These are phyloP conservation scores for Cenopis cana DNA, from an alignment of 2,888 invertebrate species.

Conservation along the genomic window DNA sequence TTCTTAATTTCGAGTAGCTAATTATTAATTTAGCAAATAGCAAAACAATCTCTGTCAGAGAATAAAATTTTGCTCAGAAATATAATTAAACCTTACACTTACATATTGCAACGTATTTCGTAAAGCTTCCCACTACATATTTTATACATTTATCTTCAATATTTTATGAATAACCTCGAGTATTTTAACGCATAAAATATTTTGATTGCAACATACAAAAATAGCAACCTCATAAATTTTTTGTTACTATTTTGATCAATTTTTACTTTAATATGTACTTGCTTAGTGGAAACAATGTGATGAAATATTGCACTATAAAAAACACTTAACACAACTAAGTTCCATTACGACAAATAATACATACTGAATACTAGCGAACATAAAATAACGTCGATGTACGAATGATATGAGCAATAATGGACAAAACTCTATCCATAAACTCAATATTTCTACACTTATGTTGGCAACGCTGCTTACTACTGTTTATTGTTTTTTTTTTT, in stretches of 20 bases:
- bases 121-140: conserved; percentile 38
- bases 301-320: conserved; percentile 52
- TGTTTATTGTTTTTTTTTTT: not conserved
- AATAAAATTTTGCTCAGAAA: conserved; percentile 23
- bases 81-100: conserved; percentile 31
- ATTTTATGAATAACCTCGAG: conserved; percentile 47
- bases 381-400: conserved; percentile 74
- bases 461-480: conserved; percentile 6
- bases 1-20: conserved; percentile 41
- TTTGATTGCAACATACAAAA: conserved; percentile 50
- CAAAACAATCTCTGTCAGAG: conserved; percentile 27
- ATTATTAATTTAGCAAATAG: conserved; percentile 16
- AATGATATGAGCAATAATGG: conserved; percentile 70
- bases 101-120: conserved; percentile 40
- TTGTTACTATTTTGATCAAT: conserved; percentile 52
- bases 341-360: conserved; percentile 40
- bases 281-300: conserved; percentile 47
- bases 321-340: conserved; percentile 47
- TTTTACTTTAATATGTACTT: conserved; percentile 36
- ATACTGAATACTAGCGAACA: conserved; percentile 47
- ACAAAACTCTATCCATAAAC: conserved; percentile 47
- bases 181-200: conserved; percentile 48
- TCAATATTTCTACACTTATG: conserved; percentile 41
- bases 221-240: conserved; percentile 47
- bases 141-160: conserved; percentile 47